Conservation (phyloP, 2,113 vertebrate genomes). For the Phyllostomus hastatus region DNA sequence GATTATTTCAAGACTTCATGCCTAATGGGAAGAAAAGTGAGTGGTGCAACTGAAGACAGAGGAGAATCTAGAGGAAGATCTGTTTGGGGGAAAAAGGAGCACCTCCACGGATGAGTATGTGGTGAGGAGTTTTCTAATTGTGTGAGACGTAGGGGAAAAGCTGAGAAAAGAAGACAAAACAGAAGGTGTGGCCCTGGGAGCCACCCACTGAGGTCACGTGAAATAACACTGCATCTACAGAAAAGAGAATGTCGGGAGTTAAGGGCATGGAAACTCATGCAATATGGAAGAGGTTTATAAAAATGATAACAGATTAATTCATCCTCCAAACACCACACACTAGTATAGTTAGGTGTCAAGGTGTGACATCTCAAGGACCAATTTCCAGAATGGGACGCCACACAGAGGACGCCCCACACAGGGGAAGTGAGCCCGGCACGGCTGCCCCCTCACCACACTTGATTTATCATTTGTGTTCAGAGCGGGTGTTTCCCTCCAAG, state of each 20-base stretch:
- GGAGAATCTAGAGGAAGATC: neutral
- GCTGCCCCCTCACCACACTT: fast-evolving
- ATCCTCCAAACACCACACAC: neutral
- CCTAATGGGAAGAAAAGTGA: neutral
- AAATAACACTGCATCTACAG: neutral
- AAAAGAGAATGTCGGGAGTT: neutral
- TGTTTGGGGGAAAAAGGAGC: neutral
- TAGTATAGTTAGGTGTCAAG: neutral
- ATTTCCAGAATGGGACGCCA: neutral
- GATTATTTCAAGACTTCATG: neutral
- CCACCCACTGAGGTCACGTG: neutral
- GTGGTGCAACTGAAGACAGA: neutral
- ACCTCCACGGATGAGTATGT: neutral
- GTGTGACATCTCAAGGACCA: neutral
- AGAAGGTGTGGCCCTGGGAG: neutral
- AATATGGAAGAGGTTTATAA: neutral
- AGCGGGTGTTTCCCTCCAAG: neutral
- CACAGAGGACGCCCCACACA: too few species aligned
- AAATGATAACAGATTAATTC: neutral
- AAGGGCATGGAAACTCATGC: neutral
- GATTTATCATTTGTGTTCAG: neutral
- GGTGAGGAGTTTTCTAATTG: neutral
- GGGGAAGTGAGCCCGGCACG: neutral
- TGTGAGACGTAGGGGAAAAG: neutral
- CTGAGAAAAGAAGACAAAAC: neutral